Percentiles rank a stretch among this genome's conserved stretches.
Conservation (phyloP, 2,888 invertebrate genomes). For the Caenorhabditis japonica region DNA sequence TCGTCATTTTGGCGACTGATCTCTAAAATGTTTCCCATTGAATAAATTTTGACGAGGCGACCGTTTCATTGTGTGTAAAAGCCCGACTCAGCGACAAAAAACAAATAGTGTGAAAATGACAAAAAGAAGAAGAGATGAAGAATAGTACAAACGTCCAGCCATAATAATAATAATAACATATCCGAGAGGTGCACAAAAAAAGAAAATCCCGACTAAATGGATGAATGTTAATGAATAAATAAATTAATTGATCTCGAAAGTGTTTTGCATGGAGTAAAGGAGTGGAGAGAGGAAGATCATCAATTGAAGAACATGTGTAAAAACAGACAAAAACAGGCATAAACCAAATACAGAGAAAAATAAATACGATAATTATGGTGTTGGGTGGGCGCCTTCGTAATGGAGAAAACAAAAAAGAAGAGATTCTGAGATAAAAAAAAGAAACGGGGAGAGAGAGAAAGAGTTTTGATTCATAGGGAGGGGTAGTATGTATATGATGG, state of each 20-base stretch:
- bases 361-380: too few relatives aligned
- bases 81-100: neutral
- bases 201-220: too few relatives aligned
- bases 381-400: too few relatives aligned
- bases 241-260: too few relatives aligned
- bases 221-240: conserved; percentile 1
- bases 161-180: too few relatives aligned
- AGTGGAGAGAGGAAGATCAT: neutral
- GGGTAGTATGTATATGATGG: neutral
- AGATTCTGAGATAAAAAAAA: neutral
- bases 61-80: conserved; percentile 9
- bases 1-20: conserved; percentile 58
- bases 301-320: neutral
- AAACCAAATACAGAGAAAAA: too few relatives aligned
- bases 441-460: neutral
- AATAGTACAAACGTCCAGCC: too few relatives aligned
- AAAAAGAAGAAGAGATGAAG: too few relatives aligned
- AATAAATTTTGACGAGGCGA: neutral
- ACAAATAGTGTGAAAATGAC: neutral
- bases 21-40: conserved; percentile 22
- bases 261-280: too few relatives aligned
- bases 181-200: too few relatives aligned
- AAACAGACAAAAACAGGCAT: neutral
- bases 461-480: neutral
- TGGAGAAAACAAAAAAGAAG: too few relatives aligned